Evolutionary conservation across 2,797 vertebrate species (phyloP).

Genomic region (Nannoperca obscura): DNA sequence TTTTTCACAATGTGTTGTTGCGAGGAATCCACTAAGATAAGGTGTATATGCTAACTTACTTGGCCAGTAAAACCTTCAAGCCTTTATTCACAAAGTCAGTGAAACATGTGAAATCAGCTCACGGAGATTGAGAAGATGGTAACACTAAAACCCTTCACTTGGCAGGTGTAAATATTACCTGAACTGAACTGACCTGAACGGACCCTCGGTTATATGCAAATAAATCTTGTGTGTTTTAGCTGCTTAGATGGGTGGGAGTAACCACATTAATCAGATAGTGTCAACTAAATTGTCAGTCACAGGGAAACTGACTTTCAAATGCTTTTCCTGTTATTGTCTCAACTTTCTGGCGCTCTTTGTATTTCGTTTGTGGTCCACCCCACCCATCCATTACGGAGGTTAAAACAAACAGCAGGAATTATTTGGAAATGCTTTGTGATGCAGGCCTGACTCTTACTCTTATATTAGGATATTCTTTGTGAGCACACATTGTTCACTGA

Average conservation of each 20-base stretch:
- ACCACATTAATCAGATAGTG: neutral
- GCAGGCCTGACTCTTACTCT: constrained; percentile 4
- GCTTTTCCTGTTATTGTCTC: constrained; percentile 54
- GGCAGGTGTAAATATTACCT: constrained; percentile 9
- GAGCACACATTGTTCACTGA: neutral
- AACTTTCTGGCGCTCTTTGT: constrained; percentile 9
- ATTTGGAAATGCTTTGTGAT: neutral
- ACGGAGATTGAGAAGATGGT: neutral
- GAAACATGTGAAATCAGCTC: neutral
- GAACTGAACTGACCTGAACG: constrained; percentile 14
- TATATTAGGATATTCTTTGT: neutral
- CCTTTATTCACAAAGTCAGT: neutral
- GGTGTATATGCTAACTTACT: neutral
- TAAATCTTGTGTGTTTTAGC: neutral
- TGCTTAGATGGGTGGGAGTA: neutral
- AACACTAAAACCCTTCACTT: no score
- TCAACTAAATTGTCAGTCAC: constrained; percentile 28
- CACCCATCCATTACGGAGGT: constrained; percentile 45
- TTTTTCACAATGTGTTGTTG: neutral
- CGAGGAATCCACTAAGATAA: neutral
- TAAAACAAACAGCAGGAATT: constrained; percentile 29
- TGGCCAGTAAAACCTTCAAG: neutral
- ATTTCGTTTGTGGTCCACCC: constrained; percentile 16
- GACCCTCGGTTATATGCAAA: constrained; percentile 12
- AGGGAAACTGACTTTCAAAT: constrained; percentile 23